Evolutionary conservation across 2,888 invertebrate genomes (phyloP).

Genomic region (Mycogona germanica): DNA sequence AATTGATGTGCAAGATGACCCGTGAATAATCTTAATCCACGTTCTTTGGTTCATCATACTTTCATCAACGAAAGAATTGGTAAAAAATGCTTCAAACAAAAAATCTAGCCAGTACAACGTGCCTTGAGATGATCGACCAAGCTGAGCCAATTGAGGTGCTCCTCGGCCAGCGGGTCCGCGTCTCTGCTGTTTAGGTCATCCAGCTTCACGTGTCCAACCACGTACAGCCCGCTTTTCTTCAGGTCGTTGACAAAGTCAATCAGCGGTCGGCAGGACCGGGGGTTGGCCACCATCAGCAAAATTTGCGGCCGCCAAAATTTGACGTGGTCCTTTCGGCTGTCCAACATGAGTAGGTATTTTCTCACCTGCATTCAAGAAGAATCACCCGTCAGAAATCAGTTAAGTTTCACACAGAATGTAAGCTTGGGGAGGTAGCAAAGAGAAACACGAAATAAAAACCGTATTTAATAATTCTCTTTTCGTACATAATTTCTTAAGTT

Average conservation of each 20-base stretch:
- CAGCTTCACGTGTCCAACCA: constrained; percentile 71
- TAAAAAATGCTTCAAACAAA: neutral
- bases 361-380: constrained; percentile 49
- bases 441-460: constrained; percentile 19
- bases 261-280: constrained; percentile 75
- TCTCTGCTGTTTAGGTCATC: constrained; percentile 37
- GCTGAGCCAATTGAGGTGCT: constrained; percentile 79
- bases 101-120: constrained; percentile 22
- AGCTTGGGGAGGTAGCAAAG: neutral
- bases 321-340: constrained; percentile 93
- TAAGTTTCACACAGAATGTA: neutral
- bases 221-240: constrained; percentile 79
- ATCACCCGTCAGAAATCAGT: neutral
- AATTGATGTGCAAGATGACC: too few species aligned
- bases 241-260: constrained; percentile 96
- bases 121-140: constrained; percentile 91
- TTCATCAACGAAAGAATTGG: neutral
- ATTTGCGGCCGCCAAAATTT: constrained; percentile 99
- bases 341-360: constrained; percentile 89
- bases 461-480: constrained; percentile 4
- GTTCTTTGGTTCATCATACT: neutral
- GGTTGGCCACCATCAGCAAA: constrained; percentile 79
- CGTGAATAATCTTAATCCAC: neutral
- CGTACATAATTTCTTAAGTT: constrained; percentile 9
- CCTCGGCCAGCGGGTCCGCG: constrained; percentile 57